These are phyloP conservation scores for Vultur gryphus DNA, from an alignment of 2,797 vertebrate genomes.

Conservation along the genomic window DNA sequence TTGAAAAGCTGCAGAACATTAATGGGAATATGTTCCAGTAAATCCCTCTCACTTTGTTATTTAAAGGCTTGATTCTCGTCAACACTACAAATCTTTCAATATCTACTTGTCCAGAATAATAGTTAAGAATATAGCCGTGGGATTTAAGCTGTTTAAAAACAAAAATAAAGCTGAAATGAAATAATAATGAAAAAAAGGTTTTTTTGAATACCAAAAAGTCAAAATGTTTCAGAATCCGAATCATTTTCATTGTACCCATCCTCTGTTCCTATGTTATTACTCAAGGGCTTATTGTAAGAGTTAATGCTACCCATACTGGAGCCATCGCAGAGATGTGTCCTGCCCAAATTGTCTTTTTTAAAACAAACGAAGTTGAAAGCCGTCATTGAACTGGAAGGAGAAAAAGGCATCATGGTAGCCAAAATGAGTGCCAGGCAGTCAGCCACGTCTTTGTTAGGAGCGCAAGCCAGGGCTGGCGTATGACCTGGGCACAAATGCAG, in stretches of 20 bases:
- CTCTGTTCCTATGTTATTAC: conserved; percentile 68
- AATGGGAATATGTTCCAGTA: not conserved
- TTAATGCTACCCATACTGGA: conserved; percentile 69
- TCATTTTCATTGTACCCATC: conserved; percentile 86
- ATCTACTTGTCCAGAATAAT: conserved; percentile 6
- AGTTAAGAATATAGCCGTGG: conserved; percentile 10
- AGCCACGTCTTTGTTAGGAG: conserved; percentile 97
- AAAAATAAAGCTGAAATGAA: not conserved
- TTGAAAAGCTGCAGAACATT: conserved; percentile 37
- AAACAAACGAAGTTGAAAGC: conserved; percentile 89
- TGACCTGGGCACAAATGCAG: conserved; percentile 91
- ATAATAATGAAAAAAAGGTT: not conserved
- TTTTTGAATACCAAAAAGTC: conserved; percentile 66
- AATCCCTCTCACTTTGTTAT: conserved; percentile 5
- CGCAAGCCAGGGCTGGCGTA: conserved; percentile 97
- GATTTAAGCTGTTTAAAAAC: conserved; percentile 35
- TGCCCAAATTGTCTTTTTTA: conserved; percentile 80
- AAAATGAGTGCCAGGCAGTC: conserved; percentile 99
- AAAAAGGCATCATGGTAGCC: conserved; percentile 99
- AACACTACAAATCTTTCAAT: not conserved
- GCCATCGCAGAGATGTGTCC: conserved; percentile 72
- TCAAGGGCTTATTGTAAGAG: conserved; percentile 73
- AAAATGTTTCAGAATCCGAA: conserved; percentile 94
- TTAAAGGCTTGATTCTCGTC: conserved; percentile 11
- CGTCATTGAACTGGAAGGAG: conserved; percentile 93